phyloP scores from a whole-genome alignment of 2,797 vertebrate genomes.

The Neomorphus geoffroyi region DNA sequence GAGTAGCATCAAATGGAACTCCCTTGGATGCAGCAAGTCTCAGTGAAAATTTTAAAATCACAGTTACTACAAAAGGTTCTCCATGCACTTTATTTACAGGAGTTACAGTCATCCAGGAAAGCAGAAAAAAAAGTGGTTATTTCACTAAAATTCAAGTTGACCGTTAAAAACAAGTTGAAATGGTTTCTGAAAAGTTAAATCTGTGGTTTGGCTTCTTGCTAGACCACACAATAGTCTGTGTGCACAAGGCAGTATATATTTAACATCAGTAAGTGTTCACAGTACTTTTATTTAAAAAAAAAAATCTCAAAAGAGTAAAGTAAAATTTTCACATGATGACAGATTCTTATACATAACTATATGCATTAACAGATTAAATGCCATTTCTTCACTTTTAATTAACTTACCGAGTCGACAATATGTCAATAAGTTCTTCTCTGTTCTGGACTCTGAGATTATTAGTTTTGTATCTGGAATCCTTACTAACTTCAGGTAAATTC shows the following conservation, averaged over 20 bases:
- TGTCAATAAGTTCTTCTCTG: constrained; percentile 81
- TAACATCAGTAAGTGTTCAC: neutral
- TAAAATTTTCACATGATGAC: neutral
- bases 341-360: neutral
- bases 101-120: neutral
- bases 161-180: neutral
- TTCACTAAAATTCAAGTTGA: neutral
- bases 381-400: neutral
- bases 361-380: neutral
- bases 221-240: neutral
- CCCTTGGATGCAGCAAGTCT: neutral
- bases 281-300: neutral
- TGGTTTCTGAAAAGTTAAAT: neutral
- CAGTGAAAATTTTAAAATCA: neutral
- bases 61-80: neutral
- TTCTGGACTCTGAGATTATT: constrained; percentile 89
- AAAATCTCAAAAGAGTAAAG: neutral
- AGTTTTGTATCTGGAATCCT: constrained; percentile 84
- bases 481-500: constrained; percentile 79
- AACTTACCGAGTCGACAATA: constrained; percentile 82
- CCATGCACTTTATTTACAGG: neutral
- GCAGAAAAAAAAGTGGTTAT: neutral
- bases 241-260: neutral
- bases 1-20: neutral
- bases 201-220: neutral